Percentiles rank a stretch among this genome's conserved stretches.
These are phyloP conservation scores for Polypedilum pembai DNA, from an alignment of 1,140 invertebrate species.

Conservation along the genomic window DNA sequence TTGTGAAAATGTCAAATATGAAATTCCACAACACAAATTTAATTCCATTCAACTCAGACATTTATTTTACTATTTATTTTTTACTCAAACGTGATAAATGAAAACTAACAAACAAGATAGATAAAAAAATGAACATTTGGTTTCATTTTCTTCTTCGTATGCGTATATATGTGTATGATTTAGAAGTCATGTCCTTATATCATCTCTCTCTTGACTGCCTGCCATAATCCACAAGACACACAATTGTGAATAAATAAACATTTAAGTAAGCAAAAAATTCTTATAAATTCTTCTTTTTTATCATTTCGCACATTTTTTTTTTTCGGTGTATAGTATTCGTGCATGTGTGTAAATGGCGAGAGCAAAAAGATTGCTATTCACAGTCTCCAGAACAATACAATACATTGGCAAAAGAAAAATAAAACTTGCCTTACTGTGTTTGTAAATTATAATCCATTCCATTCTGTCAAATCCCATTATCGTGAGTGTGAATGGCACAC, in stretches of 20 bases:
- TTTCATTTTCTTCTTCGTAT: too few species aligned
- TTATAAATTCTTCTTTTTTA: neutral
- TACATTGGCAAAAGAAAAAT: neutral
- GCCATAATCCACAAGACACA: neutral
- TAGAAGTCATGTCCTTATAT: conserved; percentile 12
- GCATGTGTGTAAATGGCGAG: neutral
- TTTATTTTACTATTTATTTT: too few species aligned
- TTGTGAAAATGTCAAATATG: too few species aligned
- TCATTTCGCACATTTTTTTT: conserved; percentile 13
- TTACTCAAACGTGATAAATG: too few species aligned
- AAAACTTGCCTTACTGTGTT: neutral
- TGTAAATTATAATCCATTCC: neutral
- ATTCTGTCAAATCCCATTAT: conserved; percentile 4
- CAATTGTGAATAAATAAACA: neutral
- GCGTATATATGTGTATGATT: neutral
- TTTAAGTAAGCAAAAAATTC: neutral
- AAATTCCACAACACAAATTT: too few species aligned
- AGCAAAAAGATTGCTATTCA: neutral
- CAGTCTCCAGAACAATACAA: neutral
- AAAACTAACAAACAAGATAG: too few species aligned
- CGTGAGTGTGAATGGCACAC: conserved; percentile 10
- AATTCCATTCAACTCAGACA: too few species aligned
- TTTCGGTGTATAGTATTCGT: neutral
- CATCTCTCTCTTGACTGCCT: neutral
- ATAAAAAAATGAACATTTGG: too few species aligned